Evolutionary conservation across 2,888 invertebrate species (phyloP), one percentile per base, ranked within the genome.

Genomic region (Heteropelma amictum): DNA sequence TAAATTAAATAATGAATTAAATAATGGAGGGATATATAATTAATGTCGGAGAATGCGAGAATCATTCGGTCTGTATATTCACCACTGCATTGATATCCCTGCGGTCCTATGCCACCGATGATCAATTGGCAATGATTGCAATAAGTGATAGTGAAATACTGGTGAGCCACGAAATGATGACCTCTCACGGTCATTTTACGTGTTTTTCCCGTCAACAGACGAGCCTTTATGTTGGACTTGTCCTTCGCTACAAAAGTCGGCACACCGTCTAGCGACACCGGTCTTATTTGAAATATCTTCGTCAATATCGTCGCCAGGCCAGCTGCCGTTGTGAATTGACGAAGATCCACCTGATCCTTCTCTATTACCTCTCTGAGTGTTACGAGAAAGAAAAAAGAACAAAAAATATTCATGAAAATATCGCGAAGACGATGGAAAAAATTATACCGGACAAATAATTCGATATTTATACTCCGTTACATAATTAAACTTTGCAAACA

Each of bases 1-100:
- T n/a, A 49, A 23, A 49, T 30, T 30, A 30, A 30, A 30, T 30
- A 30, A 30, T 8, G 30, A 30, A 30, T 30, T 30, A 2, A 30
- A 8, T 30, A n/a, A n/a, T n/a, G n/a, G n/a, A n/a, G n/a, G n/a
- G n/a, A n/a, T n/a, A n/a, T n/a, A n/a, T n/a, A 7, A 7, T 17
- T 1, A 0, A 45, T 5, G 19, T 10, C 3, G 10, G 10, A 6
- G 8, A 1, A 21, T 42, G 17, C 19, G 2, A 23, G 19, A 47
- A 10, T 3, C 8, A 4, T 51, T 51, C 12, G n/a, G 4, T 8
- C 1, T 5, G 5, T 6, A n/a, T 73, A 82, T 91, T 90, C 90
- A 97, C 98, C 95, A 87, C 95, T 93, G 90, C 99, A 99, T 86
- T 97, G 95, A 92, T 96, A 98, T 69, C 98, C 98, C 90, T 99